Evolutionary conservation across 2,888 invertebrate species (phyloP).

Genomic region (Eristalis tenax): DNA sequence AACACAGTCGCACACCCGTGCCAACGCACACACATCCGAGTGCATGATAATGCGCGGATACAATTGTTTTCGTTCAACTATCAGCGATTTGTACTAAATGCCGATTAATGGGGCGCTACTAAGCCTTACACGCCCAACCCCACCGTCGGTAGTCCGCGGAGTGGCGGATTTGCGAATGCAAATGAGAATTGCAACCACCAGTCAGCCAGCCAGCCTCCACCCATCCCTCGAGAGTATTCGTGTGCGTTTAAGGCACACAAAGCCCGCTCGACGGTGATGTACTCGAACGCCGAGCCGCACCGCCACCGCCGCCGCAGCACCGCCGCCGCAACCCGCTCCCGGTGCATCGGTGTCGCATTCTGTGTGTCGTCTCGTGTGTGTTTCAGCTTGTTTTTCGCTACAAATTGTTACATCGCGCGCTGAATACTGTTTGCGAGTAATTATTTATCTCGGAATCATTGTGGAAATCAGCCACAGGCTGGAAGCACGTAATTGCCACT

Average conservation of each 20-base stretch:
- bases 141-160: background rate
- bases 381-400: slow-evolving; percentile 7
- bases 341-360: background rate
- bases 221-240: background rate
- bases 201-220: too few relatives aligned
- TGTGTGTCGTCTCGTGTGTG: slow-evolving; percentile 6
- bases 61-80: slow-evolving; percentile 70
- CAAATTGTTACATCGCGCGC: slow-evolving; percentile 55
- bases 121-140: background rate
- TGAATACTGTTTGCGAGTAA: slow-evolving; percentile 55
- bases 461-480: slow-evolving; percentile 50
- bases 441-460: slow-evolving; percentile 53
- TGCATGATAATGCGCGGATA: slow-evolving; percentile 61
- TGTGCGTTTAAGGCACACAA: slow-evolving; percentile 26
- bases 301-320: too few relatives aligned
- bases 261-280: background rate
- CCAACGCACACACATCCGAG: slow-evolving; percentile 24
- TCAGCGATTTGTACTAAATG: slow-evolving; percentile 71
- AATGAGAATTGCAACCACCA: slow-evolving; percentile 20
- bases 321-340: background rate
- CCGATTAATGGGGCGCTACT: slow-evolving; percentile 57
- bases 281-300: background rate
- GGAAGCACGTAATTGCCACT: slow-evolving; percentile 68
- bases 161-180: background rate
- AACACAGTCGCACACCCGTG: slow-evolving; percentile 6